phyloP scores from a whole-genome alignment of 1,140 invertebrate genomes.

The Apis laboriosa region DNA sequence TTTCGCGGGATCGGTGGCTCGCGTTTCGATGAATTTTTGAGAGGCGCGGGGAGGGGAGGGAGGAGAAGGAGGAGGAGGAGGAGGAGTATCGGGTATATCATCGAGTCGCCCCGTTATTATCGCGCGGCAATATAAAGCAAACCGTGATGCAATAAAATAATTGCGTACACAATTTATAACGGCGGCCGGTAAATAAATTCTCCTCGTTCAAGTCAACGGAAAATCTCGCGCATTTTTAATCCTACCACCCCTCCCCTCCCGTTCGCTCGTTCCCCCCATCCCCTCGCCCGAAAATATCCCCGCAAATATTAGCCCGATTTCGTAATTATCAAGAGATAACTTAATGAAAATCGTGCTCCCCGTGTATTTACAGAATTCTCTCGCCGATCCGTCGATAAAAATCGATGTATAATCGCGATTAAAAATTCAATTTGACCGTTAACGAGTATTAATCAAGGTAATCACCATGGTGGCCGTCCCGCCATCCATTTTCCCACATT shows the following conservation, averaged over 20 bases:
- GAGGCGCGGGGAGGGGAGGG: too few species aligned
- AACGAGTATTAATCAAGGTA: neutral
- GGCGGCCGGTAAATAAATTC: conserved; percentile 19
- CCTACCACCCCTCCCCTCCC: too few species aligned
- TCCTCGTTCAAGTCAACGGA: conserved; percentile 31
- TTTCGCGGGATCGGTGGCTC: too few species aligned
- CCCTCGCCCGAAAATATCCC: conserved; percentile 7
- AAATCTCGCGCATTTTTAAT: conserved; percentile 23
- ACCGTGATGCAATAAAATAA: conserved; percentile 11
- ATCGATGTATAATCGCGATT: conserved; percentile 10
- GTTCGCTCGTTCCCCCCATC: neutral
- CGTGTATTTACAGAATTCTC: conserved; percentile 5
- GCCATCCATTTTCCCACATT: neutral
- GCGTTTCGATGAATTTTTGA: too few species aligned
- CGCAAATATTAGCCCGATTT: conserved; percentile 32
- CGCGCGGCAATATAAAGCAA: neutral
- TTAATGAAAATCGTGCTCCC: conserved; percentile 31
- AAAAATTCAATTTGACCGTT: neutral
- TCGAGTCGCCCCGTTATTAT: neutral
- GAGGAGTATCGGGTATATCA: too few species aligned
- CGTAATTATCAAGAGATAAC: conserved; percentile 32
- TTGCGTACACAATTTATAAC: conserved; percentile 28
- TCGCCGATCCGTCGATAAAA: conserved; percentile 24
- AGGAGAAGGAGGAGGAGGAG: too few species aligned
- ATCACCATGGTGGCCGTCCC: neutral